phyloP scores from a whole-genome alignment of 2,797 vertebrate genomes.

The Labroides dimidiatus region DNA sequence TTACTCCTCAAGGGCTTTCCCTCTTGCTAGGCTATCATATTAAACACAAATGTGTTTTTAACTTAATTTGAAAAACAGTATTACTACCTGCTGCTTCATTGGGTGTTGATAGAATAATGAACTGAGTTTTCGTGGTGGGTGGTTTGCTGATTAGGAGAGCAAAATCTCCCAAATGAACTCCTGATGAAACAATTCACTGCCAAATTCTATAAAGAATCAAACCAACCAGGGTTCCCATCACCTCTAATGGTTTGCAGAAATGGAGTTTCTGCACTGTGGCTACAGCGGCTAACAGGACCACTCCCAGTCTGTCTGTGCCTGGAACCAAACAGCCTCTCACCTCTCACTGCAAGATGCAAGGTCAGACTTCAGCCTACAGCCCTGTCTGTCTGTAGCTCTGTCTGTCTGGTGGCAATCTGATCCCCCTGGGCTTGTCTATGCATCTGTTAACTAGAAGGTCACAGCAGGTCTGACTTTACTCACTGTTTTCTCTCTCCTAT shows the following conservation, averaged over 20 bases:
- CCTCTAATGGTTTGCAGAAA: conserved; percentile 81
- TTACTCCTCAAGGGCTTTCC: conserved; percentile 40
- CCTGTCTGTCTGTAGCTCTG: conserved; percentile 51
- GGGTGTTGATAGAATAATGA: conserved; percentile 25
- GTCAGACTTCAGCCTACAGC: conserved; percentile 69
- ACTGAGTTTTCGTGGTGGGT: conserved; percentile 7
- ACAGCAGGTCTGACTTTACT: conserved; percentile 26
- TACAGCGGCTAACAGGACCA: conserved; percentile 70
- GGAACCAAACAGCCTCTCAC: conserved; percentile 67
- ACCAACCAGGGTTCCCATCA: conserved; percentile 57
- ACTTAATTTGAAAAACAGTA: conserved; percentile 30
- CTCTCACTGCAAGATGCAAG: conserved; percentile 74
- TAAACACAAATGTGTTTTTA: conserved; percentile 44
- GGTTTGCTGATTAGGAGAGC: conserved; percentile 24
- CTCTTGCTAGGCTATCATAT: conserved; percentile 34
- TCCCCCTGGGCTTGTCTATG: conserved; percentile 11
- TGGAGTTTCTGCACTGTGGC: conserved; percentile 72
- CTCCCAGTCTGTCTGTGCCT: conserved; percentile 80
- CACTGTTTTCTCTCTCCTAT: conserved; percentile 13
- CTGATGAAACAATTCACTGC: conserved; percentile 46
- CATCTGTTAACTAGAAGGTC: conserved; percentile 35
- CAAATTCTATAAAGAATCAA: conserved; percentile 32
- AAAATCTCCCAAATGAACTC: conserved; percentile 47
- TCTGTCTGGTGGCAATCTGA: conserved; percentile 61
- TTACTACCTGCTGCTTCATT: conserved; percentile 1